phyloP scores from a whole-genome alignment of 2,888 invertebrate genomes.

The Sminthurinus aureus region DNA sequence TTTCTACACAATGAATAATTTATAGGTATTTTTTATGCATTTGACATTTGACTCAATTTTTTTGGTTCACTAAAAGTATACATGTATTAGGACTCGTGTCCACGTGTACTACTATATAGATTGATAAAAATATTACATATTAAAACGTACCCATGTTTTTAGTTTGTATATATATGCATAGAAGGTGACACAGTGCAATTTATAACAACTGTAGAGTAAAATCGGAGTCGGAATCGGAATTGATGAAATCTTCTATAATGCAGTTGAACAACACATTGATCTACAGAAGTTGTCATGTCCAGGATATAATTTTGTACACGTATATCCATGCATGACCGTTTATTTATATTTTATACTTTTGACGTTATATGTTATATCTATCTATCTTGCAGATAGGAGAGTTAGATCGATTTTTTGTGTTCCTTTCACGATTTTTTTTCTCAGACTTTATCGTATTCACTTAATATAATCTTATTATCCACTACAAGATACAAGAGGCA shows the following conservation, averaged over 20 bases:
- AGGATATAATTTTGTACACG: not conserved
- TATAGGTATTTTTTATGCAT: not conserved
- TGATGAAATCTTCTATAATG: constrained; percentile 9
- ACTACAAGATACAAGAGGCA: constrained; percentile 10
- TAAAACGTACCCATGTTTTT: not conserved
- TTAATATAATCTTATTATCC: constrained; percentile 47
- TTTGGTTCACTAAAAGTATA: not conserved
- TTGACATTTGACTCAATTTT: not conserved
- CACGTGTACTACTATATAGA: not conserved
- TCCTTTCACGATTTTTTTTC: constrained; percentile 42
- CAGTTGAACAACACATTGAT: not conserved
- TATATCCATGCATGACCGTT: not conserved
- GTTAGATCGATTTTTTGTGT: constrained; percentile 42
- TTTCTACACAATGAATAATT: not conserved
- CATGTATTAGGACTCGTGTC: not conserved
- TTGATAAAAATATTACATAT: too few species aligned
- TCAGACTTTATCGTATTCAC: constrained; percentile 43
- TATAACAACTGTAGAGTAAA: not conserved
- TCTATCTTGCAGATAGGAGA: not conserved
- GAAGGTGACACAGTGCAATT: not conserved
- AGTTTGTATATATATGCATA: not conserved
- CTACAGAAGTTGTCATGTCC: not conserved
- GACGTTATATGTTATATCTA: too few species aligned
- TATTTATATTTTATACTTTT: not conserved
- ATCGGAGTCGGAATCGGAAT: constrained; percentile 9